Base-by-base conservation (phyloP, 2,888 invertebrate species). In the Yponomeuta cagnagella region DNA sequence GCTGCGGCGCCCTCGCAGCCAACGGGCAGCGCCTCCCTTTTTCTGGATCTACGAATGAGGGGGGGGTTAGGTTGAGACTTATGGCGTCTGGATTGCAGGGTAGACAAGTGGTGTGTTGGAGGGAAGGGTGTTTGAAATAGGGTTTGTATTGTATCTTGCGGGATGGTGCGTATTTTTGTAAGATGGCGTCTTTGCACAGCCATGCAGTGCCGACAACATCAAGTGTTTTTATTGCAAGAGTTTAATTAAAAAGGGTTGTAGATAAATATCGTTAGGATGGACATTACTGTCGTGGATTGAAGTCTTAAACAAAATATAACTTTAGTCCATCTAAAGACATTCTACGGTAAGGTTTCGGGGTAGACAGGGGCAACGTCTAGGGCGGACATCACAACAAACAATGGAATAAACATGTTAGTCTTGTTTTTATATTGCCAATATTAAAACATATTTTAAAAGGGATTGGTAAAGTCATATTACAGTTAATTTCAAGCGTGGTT, bases 1-100 rank as follows among this genome's bases (percentile, higher is more conserved):
- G 76, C 89, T 90, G 9, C 91, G 80, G 0, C 92, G 83, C 0
- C 89, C 80, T 12, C 91, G 82, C 70, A 91, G 82, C 91, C 92
- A 92, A 2, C 85, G 80, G 15, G 79, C 78, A 70, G 84, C 82
- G 63, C 81, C 79, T 63, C 75, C 73, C 74, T 89, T 90, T 82
- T 91, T 90, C 74, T 86, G 89, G 48, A 86, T 81, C 91, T 91
- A 86, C 73, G 76, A 75, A 75, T 72, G 77, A 48, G 48, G 65
- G 81, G 23, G 77, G 73, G 71, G 71, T 74, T 73, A 72, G 73
- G 72, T 74, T 77, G 75, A 75, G 72, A 76, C 15, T 58, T 15
- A 4, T 58, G 78, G 79, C 76, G 73, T 66, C 92, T 85, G 15
- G 87, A 65, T 5, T 30, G 23, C 31, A 31, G 31, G 65, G 65